phyloP scores from a whole-genome alignment of 2,797 vertebrate species.

The Taeniopygia guttata region DNA sequence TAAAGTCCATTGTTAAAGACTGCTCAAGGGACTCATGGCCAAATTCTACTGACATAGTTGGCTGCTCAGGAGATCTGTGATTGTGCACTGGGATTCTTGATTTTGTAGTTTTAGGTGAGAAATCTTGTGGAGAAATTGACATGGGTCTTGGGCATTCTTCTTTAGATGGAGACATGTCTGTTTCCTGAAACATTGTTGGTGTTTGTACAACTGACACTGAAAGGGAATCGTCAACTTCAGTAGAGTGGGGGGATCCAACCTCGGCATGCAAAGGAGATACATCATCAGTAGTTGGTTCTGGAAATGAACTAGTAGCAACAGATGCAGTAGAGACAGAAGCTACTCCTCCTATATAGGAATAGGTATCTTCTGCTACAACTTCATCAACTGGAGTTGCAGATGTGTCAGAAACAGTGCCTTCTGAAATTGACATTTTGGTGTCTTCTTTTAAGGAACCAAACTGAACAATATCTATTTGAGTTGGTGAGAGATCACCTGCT shows the following conservation, averaged over 20 bases:
- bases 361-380: conserved; percentile 91
- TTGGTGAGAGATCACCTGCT: conserved; percentile 76
- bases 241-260: conserved; percentile 94
- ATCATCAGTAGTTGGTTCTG: conserved; percentile 91
- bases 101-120: conserved; percentile 87
- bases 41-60: conserved; percentile 87
- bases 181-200: conserved; percentile 90
- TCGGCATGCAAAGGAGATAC: conserved; percentile 93
- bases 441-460: conserved; percentile 90
- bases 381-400: conserved; percentile 93
- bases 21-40: conserved; percentile 90
- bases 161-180: conserved; percentile 90
- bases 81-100: conserved; percentile 79
- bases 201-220: conserved; percentile 96
- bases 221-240: conserved; percentile 95
- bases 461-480: conserved; percentile 79
- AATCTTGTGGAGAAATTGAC: conserved; percentile 93
- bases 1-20: conserved; percentile 90
- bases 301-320: conserved; percentile 92
- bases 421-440: conserved; percentile 97
- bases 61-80: conserved; percentile 85
- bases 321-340: conserved; percentile 94
- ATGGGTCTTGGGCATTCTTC: conserved; percentile 93
- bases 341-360: conserved; percentile 88
- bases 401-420: conserved; percentile 94